Conservation (phyloP, 2,888 invertebrate species). For the Pyrochroa serraticornis region DNA sequence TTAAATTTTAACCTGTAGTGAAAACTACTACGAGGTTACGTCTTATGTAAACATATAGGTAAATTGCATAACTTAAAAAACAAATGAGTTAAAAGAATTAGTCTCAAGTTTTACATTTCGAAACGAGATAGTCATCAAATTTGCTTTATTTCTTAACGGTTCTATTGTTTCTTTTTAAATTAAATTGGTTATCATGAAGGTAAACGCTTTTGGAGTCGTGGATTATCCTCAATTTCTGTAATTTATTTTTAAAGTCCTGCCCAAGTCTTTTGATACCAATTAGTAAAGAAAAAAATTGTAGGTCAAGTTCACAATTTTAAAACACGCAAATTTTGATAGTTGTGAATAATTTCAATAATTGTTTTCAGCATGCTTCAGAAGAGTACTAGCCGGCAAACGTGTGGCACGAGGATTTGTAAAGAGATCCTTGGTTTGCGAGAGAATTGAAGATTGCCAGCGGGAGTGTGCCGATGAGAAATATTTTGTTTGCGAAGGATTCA, state of each 20-base stretch:
- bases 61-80: neutral
- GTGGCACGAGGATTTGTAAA: slow-evolving; percentile 72
- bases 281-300: neutral
- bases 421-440: slow-evolving; percentile 72
- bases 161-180: slow-evolving; percentile 33
- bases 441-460: slow-evolving; percentile 75
- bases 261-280: neutral
- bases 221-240: neutral
- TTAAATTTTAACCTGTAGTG: no score
- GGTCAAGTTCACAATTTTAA: slow-evolving; percentile 9
- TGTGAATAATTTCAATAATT: slow-evolving; percentile 25
- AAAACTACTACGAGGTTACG: no score
- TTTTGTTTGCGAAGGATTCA: slow-evolving; percentile 83
- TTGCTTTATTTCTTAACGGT: slow-evolving; percentile 27
- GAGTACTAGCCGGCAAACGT: slow-evolving; percentile 76
- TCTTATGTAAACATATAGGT: no score
- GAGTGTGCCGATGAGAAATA: slow-evolving; percentile 76
- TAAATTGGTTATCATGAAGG: slow-evolving; percentile 22
- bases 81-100: slow-evolving; percentile 3
- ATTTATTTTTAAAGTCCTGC: neutral
- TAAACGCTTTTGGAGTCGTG: neutral
- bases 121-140: slow-evolving; percentile 31
- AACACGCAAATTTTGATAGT: neutral
- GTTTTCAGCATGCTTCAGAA: slow-evolving; percentile 76
- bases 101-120: slow-evolving; percentile 22